These are phyloP conservation scores for Orcinus orca DNA, from an alignment of 2,113 vertebrate genomes.

Conservation along the genomic window DNA sequence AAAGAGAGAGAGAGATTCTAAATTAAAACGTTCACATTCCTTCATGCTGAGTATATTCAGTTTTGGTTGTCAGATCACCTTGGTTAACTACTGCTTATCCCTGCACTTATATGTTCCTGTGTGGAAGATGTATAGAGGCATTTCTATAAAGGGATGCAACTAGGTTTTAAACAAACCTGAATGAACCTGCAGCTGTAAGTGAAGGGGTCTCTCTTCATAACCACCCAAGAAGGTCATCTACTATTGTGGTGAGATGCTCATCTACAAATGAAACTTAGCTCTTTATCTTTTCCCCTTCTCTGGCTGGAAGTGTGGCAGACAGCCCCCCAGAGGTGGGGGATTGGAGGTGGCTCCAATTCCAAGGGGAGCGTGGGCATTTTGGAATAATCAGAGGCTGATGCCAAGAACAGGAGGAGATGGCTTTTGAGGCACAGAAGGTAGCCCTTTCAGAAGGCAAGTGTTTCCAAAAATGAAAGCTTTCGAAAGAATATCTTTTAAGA, in stretches of 20 bases:
- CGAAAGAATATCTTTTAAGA: neutral
- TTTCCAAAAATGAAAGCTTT: neutral
- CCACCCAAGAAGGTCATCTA: neutral
- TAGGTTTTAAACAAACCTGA: neutral
- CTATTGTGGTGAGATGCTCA: neutral
- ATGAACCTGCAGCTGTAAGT: neutral
- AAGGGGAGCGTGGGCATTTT: neutral
- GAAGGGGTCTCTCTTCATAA: neutral
- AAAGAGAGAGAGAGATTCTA: neutral
- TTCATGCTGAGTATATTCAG: neutral
- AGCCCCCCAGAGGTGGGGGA: neutral
- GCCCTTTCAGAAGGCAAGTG: neutral
- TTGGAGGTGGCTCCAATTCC: neutral
- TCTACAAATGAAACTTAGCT: neutral
- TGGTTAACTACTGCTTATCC: neutral
- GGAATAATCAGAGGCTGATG: neutral
- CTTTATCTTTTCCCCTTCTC: neutral
- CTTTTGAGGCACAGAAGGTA: neutral
- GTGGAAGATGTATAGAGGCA: neutral
- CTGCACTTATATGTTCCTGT: neutral
- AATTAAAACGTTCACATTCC: neutral
- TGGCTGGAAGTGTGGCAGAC: neutral
- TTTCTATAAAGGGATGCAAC: neutral
- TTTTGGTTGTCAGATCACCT: neutral
- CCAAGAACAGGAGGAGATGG: neutral